Evolutionary conservation across 2,888 invertebrate species (phyloP).

Genomic region (Orthonevra nobilis): DNA sequence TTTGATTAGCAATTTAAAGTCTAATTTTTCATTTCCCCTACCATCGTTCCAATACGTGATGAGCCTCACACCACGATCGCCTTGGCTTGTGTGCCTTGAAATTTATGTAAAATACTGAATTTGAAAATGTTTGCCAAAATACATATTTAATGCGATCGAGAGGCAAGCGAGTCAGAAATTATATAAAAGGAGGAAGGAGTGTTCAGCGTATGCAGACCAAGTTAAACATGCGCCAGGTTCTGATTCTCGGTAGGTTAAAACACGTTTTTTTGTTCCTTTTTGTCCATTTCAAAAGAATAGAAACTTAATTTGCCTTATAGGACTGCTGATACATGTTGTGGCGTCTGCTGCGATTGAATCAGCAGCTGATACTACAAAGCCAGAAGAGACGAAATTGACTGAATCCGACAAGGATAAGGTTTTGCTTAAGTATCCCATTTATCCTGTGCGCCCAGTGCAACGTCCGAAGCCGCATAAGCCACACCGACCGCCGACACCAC

Average conservation of each 20-base stretch:
- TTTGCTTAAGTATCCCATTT: too few species aligned
- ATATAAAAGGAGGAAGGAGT: conserved; percentile 27
- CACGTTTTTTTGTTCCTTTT: neutral
- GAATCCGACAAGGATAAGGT: neutral
- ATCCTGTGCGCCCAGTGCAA: too few species aligned
- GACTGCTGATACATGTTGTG: conserved; percentile 5
- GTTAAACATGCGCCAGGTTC: conserved; percentile 38
- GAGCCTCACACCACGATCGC: too few species aligned
- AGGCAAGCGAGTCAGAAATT: neutral
- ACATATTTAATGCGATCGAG: neutral
- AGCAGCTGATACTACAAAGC: neutral
- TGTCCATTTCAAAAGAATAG: neutral
- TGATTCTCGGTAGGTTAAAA: conserved; percentile 35
- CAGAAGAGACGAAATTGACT: neutral
- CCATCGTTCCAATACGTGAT: too few species aligned
- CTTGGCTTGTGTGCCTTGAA: neutral
- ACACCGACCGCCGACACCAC: neutral
- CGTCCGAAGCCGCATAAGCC: too few species aligned
- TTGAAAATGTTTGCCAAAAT: conserved; percentile 2
- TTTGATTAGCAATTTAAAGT: conserved; percentile 32
- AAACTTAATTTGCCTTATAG: conserved; percentile 15
- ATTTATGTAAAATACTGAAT: conserved; percentile 29
- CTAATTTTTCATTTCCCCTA: too few species aligned
- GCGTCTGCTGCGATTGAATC: neutral
- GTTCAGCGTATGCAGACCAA: conserved; percentile 10